Percentiles rank a stretch among this genome's conserved stretches.
Conservation (phyloP, 2,888 invertebrate genomes). For the Syrphus vitripennis region DNA sequence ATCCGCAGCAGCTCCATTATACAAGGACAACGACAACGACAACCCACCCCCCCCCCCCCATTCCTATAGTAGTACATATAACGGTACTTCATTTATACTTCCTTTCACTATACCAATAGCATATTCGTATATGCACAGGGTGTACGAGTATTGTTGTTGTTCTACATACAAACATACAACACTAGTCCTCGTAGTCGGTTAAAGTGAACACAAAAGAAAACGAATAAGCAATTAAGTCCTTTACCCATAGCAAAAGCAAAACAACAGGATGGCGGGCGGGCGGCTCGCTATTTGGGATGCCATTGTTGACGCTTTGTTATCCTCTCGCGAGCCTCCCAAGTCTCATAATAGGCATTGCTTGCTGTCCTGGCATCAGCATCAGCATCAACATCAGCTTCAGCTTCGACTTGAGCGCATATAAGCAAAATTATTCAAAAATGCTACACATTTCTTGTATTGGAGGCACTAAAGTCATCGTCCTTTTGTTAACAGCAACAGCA, state of each 20-base stretch:
- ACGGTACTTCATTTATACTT: conserved; percentile 44
- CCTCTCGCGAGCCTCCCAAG: conserved; percentile 44
- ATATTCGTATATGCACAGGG: not conserved
- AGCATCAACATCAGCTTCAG: no score
- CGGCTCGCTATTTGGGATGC: conserved; percentile 34
- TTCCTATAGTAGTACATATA: conserved; percentile 28
- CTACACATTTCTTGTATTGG: conserved; percentile 50
- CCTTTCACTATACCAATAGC: not conserved
- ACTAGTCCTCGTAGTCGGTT: not conserved
- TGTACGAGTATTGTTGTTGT: conserved; percentile 4
- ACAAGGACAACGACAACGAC: conserved; percentile 1
- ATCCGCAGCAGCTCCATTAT: conserved; percentile 46
- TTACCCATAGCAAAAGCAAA: conserved; percentile 60
- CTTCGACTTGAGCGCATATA: not conserved
- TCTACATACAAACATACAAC: not conserved
- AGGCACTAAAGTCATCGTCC: conserved; percentile 62
- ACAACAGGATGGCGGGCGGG: conserved; percentile 35
- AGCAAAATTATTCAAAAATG: conserved; percentile 36
- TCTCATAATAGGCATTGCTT: conserved; percentile 26
- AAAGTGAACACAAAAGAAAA: conserved; percentile 54
- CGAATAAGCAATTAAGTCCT: conserved; percentile 71
- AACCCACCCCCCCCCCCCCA: no score
- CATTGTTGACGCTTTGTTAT: conserved; percentile 64
- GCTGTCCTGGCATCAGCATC: not conserved
- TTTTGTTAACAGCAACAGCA: conserved; percentile 6